Evolutionary conservation across 2,113 vertebrate species (phyloP).

Genomic region (Scortum barcoo): DNA sequence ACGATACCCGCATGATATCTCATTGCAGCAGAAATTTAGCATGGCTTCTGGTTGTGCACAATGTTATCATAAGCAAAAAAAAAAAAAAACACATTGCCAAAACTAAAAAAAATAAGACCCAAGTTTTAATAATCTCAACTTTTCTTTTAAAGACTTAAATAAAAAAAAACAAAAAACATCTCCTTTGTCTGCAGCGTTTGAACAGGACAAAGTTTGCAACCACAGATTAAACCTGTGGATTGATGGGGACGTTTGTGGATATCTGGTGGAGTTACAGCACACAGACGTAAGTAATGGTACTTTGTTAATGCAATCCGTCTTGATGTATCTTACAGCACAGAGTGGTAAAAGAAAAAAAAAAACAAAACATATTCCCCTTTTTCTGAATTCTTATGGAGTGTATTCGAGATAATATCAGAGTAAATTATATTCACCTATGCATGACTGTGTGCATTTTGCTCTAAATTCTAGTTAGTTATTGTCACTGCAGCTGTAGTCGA

Average conservation of each 20-base stretch:
- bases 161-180: no score
- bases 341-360: slow-evolving; percentile 16
- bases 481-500: slow-evolving; percentile 59
- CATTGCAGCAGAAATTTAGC: no score
- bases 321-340: slow-evolving; percentile 6
- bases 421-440: slow-evolving; percentile 33
- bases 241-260: slow-evolving; percentile 42
- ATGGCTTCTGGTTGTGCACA: not conserved
- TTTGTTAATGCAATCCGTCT: slow-evolving; percentile 36
- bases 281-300: slow-evolving; percentile 9
- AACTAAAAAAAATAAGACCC: not conserved
- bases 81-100: not conserved
- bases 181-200: slow-evolving; percentile 10
- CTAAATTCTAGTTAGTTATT: slow-evolving; percentile 50
- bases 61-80: slow-evolving; percentile 2
- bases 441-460: slow-evolving; percentile 9
- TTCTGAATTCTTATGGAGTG: slow-evolving; percentile 30
- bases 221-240: slow-evolving; percentile 30
- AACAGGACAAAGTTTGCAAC: slow-evolving; percentile 5
- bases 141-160: slow-evolving; percentile 12
- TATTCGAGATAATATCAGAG: slow-evolving; percentile 44
- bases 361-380: slow-evolving; percentile 16
- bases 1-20: no score
- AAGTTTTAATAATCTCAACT: not conserved
- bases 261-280: slow-evolving; percentile 26